Evolutionary conservation across 2,888 invertebrate species (phyloP).

Genomic region (Pyrrhosoma nymphula): DNA sequence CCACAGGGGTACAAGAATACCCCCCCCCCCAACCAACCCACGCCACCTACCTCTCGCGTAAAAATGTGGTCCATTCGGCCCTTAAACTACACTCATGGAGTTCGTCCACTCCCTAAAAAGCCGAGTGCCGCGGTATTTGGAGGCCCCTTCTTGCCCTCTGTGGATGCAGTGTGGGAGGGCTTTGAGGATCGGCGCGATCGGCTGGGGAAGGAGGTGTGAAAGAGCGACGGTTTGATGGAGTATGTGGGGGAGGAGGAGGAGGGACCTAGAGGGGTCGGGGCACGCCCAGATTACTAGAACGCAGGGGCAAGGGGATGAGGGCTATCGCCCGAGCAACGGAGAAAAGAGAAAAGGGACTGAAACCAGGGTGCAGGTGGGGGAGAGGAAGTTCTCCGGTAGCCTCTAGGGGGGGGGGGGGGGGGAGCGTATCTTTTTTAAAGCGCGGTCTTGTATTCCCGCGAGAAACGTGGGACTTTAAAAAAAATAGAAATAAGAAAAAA

Average conservation of each 20-base stretch:
- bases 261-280: too few relatives aligned
- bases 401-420: not conserved
- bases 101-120: too few relatives aligned
- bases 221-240: not conserved
- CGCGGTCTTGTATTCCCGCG: not conserved
- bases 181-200: not conserved
- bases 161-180: not conserved
- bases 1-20: not conserved
- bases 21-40: not conserved
- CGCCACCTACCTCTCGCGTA: not conserved
- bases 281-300: too few relatives aligned
- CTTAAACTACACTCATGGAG: too few relatives aligned
- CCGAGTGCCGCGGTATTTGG: too few relatives aligned
- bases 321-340: too few relatives aligned
- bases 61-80: too few relatives aligned
- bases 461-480: not conserved
- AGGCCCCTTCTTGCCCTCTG: too few relatives aligned
- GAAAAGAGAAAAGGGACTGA: not conserved
- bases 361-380: not conserved
- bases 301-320: too few relatives aligned
- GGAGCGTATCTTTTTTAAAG: not conserved
- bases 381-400: not conserved
- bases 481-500: not conserved
- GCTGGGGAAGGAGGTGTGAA: not conserved
- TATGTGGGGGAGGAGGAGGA: not conserved